Evolutionary conservation across 2,113 vertebrate species (phyloP).

Genomic region (Dipodomys stephensi): DNA sequence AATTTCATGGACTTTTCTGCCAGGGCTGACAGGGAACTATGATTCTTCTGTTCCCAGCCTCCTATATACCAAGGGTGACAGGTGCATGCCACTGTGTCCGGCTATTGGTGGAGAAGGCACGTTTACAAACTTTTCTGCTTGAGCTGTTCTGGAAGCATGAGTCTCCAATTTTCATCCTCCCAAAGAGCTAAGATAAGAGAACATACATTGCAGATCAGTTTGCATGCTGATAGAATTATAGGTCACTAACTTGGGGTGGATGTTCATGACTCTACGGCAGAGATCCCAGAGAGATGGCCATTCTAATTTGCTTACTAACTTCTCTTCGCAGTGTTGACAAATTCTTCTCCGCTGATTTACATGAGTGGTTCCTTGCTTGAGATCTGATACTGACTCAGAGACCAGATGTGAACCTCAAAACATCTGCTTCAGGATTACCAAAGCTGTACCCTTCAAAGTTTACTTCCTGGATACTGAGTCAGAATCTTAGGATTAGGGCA

Average conservation of each 20-base stretch:
- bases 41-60: too few species aligned
- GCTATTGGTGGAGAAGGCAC: too few species aligned
- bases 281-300: background rate
- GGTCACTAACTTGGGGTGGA: background rate
- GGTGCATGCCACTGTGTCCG: too few species aligned
- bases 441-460: background rate
- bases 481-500: background rate
- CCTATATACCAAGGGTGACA: too few species aligned
- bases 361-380: background rate
- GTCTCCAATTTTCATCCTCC: too few species aligned
- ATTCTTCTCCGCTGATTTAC: slow-evolving; percentile 17
- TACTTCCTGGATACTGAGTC: background rate
- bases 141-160: too few species aligned
- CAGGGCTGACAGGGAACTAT: too few species aligned
- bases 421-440: background rate
- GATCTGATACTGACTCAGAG: background rate
- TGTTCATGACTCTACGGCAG: background rate
- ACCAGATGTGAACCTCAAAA: background rate
- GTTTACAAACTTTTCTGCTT: too few species aligned
- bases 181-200: background rate
- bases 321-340: accelerated
- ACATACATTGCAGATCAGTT: background rate
- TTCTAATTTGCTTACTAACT: accelerated
- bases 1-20: too few species aligned
- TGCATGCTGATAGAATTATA: background rate